Evolutionary conservation across 2,113 vertebrate species (phyloP).

Genomic region (Lagenorhynchus albirostris): DNA sequence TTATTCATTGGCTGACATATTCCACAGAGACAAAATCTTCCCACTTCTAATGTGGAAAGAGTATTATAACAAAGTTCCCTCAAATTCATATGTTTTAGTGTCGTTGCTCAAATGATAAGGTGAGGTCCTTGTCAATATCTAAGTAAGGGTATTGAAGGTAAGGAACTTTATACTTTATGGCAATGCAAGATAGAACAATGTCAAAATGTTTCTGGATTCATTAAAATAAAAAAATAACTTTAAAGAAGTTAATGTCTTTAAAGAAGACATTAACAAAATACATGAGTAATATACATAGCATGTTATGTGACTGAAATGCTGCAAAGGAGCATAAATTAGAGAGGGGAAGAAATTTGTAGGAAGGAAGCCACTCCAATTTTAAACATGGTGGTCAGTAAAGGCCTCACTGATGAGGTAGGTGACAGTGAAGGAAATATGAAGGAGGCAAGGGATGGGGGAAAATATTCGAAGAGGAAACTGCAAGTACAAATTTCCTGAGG

Average conservation of each 20-base stretch:
- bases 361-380: background rate
- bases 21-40: background rate
- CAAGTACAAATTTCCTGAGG: background rate
- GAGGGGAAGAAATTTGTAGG: background rate
- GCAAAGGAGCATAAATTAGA: background rate
- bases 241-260: too few species aligned
- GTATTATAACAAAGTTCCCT: background rate
- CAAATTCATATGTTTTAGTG: background rate
- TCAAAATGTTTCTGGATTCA: background rate
- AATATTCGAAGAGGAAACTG: background rate
- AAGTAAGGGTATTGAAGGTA: background rate
- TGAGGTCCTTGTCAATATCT: background rate
- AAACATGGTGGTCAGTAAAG: background rate
- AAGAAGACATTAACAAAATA: background rate
- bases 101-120: background rate
- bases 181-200: background rate
- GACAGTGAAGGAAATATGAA: background rate
- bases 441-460: background rate
- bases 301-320: background rate
- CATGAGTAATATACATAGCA: background rate
- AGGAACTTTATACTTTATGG: background rate
- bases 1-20: constrained; percentile 32
- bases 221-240: background rate
- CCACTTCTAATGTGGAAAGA: background rate
- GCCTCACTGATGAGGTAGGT: background rate